Percentiles rank a stretch among this genome's conserved stretches.
Conservation (phyloP, 1,140 invertebrate species). For the Cheumatopsyche charites region DNA sequence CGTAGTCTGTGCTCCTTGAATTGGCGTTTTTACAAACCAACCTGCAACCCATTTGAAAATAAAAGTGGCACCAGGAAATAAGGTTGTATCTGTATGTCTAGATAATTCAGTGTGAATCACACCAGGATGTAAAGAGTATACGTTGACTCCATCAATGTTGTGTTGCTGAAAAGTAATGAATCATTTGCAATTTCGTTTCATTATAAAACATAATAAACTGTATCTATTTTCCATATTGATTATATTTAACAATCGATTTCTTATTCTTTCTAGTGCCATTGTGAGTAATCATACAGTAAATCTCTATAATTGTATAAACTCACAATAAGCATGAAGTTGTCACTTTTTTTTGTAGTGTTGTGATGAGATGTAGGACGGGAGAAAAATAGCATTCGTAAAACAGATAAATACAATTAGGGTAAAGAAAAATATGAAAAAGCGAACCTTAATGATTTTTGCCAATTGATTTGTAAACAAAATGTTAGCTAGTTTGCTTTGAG, state of each 20-base stretch:
- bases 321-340: no score
- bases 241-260: no score
- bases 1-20: conserved; percentile 73
- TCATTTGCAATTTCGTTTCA: conserved; percentile 49
- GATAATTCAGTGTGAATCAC: conserved; percentile 78
- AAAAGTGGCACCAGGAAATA: conserved; percentile 55
- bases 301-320: no score
- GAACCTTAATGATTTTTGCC: conserved; percentile 62
- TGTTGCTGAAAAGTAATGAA: conserved; percentile 11
- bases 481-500: conserved; percentile 78
- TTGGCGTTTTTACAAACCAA: conserved; percentile 71
- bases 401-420: no score
- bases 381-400: no score
- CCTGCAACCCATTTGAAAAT: conserved; percentile 50
- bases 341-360: no score
- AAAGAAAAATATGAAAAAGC: no score
- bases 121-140: conserved; percentile 84
- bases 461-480: conserved; percentile 75
- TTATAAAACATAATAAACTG: no score
- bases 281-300: no score
- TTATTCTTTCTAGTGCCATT: no score
- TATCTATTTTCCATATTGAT: no score
- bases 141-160: conserved; percentile 66
- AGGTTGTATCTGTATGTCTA: conserved; percentile 64
- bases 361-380: no score